phyloP scores from a whole-genome alignment of 2,888 invertebrate species.

The Strigamia crassipes region DNA sequence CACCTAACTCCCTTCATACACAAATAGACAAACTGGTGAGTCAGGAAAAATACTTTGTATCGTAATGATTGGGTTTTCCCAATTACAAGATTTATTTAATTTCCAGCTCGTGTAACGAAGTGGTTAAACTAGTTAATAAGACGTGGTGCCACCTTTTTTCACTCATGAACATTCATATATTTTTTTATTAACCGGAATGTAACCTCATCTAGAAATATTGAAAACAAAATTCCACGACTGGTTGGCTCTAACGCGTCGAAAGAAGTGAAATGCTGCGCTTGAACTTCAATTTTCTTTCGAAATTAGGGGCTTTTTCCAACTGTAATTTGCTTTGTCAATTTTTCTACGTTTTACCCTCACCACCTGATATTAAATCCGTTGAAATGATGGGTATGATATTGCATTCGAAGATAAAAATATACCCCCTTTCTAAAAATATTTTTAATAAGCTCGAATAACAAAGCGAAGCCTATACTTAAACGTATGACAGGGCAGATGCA shows the following conservation, averaged over 20 bases:
- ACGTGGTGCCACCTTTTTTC: neutral
- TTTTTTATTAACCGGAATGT: neutral
- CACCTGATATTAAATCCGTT: neutral
- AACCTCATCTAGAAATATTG: neutral
- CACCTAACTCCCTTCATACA: neutral
- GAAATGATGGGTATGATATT: neutral
- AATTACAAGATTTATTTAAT: neutral
- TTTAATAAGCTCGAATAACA: neutral
- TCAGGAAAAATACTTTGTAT: neutral
- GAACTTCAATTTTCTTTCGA: neutral
- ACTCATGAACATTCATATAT: neutral
- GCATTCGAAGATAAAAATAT: neutral
- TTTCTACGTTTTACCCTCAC: neutral
- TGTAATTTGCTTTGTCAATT: neutral
- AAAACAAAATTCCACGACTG: neutral
- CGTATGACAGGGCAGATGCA: neutral
- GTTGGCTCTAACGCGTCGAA: neutral
- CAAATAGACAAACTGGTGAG: neutral
- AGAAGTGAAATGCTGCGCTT: neutral
- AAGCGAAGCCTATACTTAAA: neutral
- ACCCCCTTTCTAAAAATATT: neutral
- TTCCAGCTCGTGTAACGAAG: neutral
- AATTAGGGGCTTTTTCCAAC: neutral
- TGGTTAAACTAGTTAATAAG: too few species aligned
- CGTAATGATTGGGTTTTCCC: neutral